Base-by-base conservation (phyloP, 2,797 vertebrate species). In the Saxicola maurus region DNA sequence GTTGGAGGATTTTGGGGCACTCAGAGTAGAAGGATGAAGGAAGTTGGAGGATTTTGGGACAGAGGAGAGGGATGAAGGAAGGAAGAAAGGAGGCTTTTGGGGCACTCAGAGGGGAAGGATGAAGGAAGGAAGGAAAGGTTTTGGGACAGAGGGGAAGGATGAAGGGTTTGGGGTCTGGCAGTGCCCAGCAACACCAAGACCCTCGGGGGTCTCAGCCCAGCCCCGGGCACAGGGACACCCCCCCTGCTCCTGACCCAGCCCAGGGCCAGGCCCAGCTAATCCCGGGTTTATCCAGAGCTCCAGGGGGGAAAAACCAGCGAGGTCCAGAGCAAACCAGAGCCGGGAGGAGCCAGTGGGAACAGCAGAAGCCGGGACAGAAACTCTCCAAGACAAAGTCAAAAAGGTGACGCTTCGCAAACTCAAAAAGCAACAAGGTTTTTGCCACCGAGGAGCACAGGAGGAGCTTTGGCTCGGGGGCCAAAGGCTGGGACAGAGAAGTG, bases 381-480 rank as follows among this genome's bases (percentile, higher is more conserved):
- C 52, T 86, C 89, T 68, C 91, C 42, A 46, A 60, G 83, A 94
- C 87, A 79, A 82, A 78, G 78, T 88, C 25, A 64, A 62, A 81
- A 86, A 74, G 64, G 73, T n/a, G 64, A 87, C 73, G 49, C 28
- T 35, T 82, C 16, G 79, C 86, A 84, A 94, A 93, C 81, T 81
- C 83, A 94, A 91, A 94, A 81, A 88, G 61, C 88, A 77, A 87
- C 83, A 56, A 88, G 56, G 2, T 79, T 94, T 94, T 82, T 85
- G 87, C 87, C 92, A 55, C 31, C 87, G 3, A 48, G 61, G 89
- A 90, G 87, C 92, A 66, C 51, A 73, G 89, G 86, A 94, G 94
- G 86, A 75, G 94, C 94, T 89, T 87, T 73, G 94, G 94, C 91
- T 76, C 87, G 27, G 91, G 55, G 68, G 87, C 73, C 90, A 91